Base-by-base conservation (phyloP, 2,797 vertebrate species). In the Anolis apletophallus region DNA sequence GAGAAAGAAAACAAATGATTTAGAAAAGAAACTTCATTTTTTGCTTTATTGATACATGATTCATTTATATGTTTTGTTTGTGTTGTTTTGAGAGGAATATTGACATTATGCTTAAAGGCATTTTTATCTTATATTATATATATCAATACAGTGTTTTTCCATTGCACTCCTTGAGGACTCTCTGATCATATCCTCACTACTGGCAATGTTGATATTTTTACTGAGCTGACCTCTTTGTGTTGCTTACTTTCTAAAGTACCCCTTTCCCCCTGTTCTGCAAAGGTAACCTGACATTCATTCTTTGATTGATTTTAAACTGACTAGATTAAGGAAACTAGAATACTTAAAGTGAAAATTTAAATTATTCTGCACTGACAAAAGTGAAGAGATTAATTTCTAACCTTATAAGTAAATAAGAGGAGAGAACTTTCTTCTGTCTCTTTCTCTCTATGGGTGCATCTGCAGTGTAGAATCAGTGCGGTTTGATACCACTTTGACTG, bases 151-250 rank as follows among this genome's bases (percentile, higher is more conserved):
- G 34, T 17, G 52, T 19, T 32, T 74, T 73, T 55, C 55, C 5
- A 19, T 80, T 59, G 10, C 68, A 80, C 21, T 75, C 50, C 26
- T 57, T 80, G 12, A 76, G 13, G 14, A 11, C 78, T 40, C 46
- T 80, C 29, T 26, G 19, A 80, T 75, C 50, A 34, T 67, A 32
- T 5, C 23, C 34, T 26, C 52, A 29, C 23, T 75, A 32, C 23
- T 84, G 69, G 71, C 82, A 84, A 64, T 57, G 80, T 61, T 73
- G 81, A 78, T 2, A 91, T 89, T 91, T 91, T 17, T 19, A 76
- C 12, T 80, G 36, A 87, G 74, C 73, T 54, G 73, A 80, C 0
- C 23, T 0, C 0, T 13, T n/a, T 14, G 64, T 1, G 21, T 88
- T 85, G 0, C 8, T 90, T 67, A 79, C 0, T 67, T 69, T 36